Base-by-base conservation (phyloP, 2,113 vertebrate species). In the Orycteropus afer region DNA sequence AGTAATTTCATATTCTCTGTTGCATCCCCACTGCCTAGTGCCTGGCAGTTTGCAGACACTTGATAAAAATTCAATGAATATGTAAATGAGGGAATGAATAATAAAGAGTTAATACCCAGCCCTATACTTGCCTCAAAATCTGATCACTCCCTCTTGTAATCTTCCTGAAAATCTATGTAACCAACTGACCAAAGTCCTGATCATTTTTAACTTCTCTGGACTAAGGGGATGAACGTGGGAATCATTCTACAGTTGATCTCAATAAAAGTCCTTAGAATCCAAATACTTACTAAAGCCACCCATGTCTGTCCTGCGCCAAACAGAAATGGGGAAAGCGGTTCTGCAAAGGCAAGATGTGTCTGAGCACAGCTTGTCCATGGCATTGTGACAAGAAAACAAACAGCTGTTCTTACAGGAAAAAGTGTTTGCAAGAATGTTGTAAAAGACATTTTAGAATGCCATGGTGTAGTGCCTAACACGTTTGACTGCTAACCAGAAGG, bases 401-500 rank as follows among this genome's bases (percentile, higher is more conserved):
- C 86, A 95, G 76, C 95, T 92, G 73, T 84, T 59, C 37, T 88
- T 47, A n/a, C 63, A 90, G 61, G 61, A 65, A 37, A 65, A 93
- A 84, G 51, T 34, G n/a, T 77, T 32, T 67, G 88, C 55, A 25
- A n/a, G 49, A 13, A 59, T 22, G 3, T 77, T 82, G 89, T 47
- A 59, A 86, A 85, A 69, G 88, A 81, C n/a, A 23, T 32, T 77
- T 49, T 23, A 84, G 53, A 90, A 80, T 42, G 53, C 27, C 34
- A n/a, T n/a, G n/a, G n/a, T n/a, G n/a, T n/a, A n/a, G n/a, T n/a
- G n/a, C n/a, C n/a, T n/a, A n/a, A n/a, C n/a, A n/a, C n/a, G n/a
- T n/a, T n/a, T n/a, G n/a, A n/a, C n/a, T n/a, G n/a, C n/a, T n/a
- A n/a, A n/a, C n/a, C n/a, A n/a, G n/a, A n/a, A n/a, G n/a, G n/a